Evolutionary conservation across 2,113 vertebrate genomes (phyloP).

Genomic region (Ursus arctos): DNA sequence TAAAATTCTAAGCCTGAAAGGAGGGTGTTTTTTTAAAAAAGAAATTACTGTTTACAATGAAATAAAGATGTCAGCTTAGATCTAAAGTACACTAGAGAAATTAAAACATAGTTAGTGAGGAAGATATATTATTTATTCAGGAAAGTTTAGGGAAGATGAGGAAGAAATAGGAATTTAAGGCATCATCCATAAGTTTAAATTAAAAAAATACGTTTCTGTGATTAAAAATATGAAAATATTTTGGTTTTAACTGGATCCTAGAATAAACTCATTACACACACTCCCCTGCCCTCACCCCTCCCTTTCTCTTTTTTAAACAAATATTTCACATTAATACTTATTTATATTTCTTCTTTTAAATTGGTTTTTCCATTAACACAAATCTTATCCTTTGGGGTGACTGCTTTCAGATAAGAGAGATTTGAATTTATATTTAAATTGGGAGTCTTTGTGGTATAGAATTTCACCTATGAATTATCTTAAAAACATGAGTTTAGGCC

Average conservation of each 20-base stretch:
- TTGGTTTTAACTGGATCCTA: neutral
- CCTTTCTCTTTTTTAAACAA: neutral
- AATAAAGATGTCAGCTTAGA: neutral
- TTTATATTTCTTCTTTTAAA: neutral
- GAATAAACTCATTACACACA: neutral
- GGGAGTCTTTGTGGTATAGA: neutral
- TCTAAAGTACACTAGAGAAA: conserved; percentile 22
- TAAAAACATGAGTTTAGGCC: neutral
- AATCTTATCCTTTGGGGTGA: neutral
- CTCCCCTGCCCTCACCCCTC: neutral
- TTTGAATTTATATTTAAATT: conserved; percentile 8
- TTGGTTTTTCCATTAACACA: neutral
- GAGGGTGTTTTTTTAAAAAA: neutral
- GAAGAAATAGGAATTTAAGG: neutral
- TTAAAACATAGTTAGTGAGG: conserved; percentile 23
- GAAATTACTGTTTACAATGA: neutral
- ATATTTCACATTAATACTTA: neutral
- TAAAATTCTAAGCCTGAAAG: neutral
- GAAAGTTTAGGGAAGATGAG: neutral
- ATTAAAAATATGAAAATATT: conserved; percentile 29
- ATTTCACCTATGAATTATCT: neutral
- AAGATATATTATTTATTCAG: neutral
- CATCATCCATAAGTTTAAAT: neutral
- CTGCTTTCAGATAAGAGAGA: neutral
- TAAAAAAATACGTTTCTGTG: neutral